phyloP scores from a whole-genome alignment of 2,888 invertebrate genomes.

The Steinernema scapterisci region DNA sequence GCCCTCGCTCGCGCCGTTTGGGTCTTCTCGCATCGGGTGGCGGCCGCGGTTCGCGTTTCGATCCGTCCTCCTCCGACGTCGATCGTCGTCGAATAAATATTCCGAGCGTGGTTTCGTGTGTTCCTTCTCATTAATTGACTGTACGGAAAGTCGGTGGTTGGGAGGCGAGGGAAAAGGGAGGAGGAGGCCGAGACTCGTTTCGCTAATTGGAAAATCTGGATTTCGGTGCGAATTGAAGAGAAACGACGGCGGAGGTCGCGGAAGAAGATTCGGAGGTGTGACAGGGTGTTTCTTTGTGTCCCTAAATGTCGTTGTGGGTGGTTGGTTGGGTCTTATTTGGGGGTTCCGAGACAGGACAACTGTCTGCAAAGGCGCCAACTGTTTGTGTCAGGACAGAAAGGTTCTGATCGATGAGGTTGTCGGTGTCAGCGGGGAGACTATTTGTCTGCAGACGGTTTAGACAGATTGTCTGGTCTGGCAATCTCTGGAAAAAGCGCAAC shows the following conservation, averaged over 20 bases:
- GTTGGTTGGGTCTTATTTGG: background rate
- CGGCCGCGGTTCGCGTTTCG: slow-evolving; percentile 10
- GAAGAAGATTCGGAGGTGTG: background rate
- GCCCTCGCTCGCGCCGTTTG: too few relatives aligned
- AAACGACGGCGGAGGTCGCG: background rate
- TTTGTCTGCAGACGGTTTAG: too few relatives aligned
- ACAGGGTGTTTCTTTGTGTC: background rate
- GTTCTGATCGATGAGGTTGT: too few relatives aligned
- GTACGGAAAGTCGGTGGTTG: background rate
- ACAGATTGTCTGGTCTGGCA: too few relatives aligned
- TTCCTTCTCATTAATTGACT: slow-evolving; percentile 18
- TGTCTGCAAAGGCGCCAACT: too few relatives aligned
- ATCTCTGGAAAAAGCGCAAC: background rate
- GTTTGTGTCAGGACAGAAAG: too few relatives aligned
- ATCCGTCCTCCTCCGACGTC: too few relatives aligned
- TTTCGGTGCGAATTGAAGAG: background rate
- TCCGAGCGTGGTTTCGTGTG: background rate
- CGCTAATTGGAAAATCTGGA: background rate
- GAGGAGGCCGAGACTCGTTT: background rate
- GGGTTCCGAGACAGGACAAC: too few relatives aligned
- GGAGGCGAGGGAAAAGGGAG: background rate
- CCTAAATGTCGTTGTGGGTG: background rate
- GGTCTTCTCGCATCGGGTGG: background rate
- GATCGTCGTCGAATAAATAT: too few relatives aligned
- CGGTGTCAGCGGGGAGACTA: too few relatives aligned